phyloP scores from a whole-genome alignment of 2,113 vertebrate genomes.

The Elephas maximus region DNA sequence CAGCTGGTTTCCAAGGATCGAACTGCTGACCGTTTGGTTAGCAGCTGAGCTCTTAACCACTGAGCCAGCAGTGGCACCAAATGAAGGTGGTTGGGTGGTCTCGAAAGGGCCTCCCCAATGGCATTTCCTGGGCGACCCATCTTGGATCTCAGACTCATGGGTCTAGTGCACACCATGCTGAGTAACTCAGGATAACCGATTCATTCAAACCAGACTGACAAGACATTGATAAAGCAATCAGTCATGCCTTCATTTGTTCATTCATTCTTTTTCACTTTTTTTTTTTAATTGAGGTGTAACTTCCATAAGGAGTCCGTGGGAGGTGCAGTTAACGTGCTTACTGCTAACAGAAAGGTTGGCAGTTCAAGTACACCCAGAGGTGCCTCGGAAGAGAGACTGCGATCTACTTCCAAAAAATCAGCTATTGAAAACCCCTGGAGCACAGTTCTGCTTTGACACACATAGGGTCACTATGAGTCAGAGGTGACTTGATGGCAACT shows the following conservation, averaged over 20 bases:
- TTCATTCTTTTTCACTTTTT: neutral
- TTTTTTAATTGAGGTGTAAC: neutral
- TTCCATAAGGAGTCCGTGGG: neutral
- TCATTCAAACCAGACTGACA: neutral
- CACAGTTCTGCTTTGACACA: neutral
- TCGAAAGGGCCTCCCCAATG: neutral
- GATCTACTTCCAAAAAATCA: neutral
- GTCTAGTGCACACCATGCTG: rapidly evolving
- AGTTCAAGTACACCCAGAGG: neutral
- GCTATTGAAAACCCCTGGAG: neutral
- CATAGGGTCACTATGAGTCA: neutral
- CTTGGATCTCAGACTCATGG: no score
- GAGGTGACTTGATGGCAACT: neutral
- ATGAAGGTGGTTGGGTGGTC: neutral
- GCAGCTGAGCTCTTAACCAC: no score
- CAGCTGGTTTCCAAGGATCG: no score
- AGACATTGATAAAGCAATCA: neutral
- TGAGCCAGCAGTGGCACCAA: neutral
- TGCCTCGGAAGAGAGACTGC: neutral
- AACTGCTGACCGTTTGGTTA: no score
- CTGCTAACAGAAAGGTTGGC: neutral
- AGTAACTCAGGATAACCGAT: neutral
- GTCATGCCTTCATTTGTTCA: neutral
- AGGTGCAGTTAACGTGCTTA: neutral
- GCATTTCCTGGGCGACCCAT: neutral